Conservation (phyloP, 2,888 invertebrate species). For the Amphipyra berbera region DNA sequence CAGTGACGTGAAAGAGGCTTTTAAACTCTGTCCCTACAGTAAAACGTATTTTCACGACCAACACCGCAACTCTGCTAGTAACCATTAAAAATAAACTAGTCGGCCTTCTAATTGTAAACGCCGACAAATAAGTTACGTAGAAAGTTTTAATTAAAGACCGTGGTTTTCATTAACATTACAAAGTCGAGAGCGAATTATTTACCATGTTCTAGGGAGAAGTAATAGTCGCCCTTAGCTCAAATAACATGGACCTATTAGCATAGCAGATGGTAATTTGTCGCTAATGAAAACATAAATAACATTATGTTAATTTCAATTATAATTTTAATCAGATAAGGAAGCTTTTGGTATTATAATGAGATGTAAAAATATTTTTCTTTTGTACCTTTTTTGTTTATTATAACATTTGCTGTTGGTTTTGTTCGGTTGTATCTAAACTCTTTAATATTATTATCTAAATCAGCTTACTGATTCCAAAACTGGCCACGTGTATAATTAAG, state of each 20-base stretch:
- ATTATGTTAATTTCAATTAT: slow-evolving; percentile 26
- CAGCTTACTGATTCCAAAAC: too few relatives aligned
- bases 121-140: slow-evolving; percentile 50
- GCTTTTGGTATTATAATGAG: slow-evolving; percentile 16
- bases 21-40: slow-evolving; percentile 21
- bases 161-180: slow-evolving; percentile 65
- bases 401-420: too few relatives aligned
- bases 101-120: slow-evolving; percentile 48
- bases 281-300: slow-evolving; percentile 34
- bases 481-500: too few relatives aligned
- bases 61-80: slow-evolving; percentile 22
- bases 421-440: too few relatives aligned
- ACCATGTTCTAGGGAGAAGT: slow-evolving; percentile 34
- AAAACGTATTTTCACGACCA: slow-evolving; percentile 40
- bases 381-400: too few relatives aligned
- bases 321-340: slow-evolving; percentile 15
- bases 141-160: slow-evolving; percentile 69
- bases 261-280: slow-evolving; percentile 22
- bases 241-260: slow-evolving; percentile 29
- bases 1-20: slow-evolving; percentile 26
- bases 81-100: slow-evolving; percentile 51
- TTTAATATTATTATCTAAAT: too few relatives aligned
- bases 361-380: background rate
- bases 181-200: slow-evolving; percentile 54
- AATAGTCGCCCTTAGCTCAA: slow-evolving; percentile 20